phyloP scores from a whole-genome alignment of 2,113 vertebrate genomes.

The Crocuta crocuta region DNA sequence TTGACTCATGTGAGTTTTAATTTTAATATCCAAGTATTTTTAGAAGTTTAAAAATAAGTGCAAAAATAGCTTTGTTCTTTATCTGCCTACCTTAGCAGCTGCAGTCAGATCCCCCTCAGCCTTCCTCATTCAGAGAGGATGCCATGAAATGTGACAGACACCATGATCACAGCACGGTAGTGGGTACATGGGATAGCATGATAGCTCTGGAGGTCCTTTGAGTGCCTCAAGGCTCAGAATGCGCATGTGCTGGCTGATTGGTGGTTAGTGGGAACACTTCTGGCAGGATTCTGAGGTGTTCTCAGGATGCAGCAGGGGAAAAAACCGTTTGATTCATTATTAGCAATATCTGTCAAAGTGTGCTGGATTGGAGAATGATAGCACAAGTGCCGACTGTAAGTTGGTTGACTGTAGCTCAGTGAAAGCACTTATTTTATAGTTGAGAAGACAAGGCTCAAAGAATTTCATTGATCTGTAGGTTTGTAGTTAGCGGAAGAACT shows the following conservation, averaged over 20 bases:
- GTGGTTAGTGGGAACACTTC: neutral
- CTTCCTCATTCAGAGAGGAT: neutral
- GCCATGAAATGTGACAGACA: neutral
- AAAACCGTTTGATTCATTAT: neutral
- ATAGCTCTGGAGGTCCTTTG: neutral
- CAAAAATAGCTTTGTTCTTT: constrained; percentile 11
- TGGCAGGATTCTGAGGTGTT: neutral
- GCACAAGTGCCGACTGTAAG: neutral
- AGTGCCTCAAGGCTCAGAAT: neutral
- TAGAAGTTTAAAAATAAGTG: constrained; percentile 57
- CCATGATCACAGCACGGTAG: neutral
- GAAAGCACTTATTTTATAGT: neutral
- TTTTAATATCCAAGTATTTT: constrained; percentile 62
- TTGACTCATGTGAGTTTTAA: constrained; percentile 56
- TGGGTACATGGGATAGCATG: neutral
- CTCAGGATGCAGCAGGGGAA: neutral
- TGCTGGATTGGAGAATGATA: neutral
- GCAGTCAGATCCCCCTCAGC: neutral
- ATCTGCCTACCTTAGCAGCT: neutral
- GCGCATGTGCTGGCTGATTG: neutral
- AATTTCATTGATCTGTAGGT: neutral
- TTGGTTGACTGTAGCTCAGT: neutral
- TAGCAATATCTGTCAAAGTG: neutral
- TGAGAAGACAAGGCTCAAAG: neutral
- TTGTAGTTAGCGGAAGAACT: neutral